These are phyloP conservation scores for Eretmocerus hayati DNA, from an alignment of 2,888 invertebrate species.

Conservation along the genomic window DNA sequence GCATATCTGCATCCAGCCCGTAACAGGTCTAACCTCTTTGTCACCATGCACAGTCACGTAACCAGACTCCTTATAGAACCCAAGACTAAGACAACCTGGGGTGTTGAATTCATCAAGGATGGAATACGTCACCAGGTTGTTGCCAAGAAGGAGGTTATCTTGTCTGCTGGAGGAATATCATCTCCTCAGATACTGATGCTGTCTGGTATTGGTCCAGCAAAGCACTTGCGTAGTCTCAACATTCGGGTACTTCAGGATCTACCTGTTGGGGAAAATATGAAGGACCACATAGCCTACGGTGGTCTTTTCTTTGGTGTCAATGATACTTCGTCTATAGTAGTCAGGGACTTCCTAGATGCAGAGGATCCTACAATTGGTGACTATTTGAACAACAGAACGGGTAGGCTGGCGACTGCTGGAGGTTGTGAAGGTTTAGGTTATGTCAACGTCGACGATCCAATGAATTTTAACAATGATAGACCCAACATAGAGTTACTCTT, in stretches of 20 bases:
- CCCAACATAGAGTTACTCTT: constrained; percentile 68
- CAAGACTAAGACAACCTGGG: constrained; percentile 58
- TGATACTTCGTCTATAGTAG: background rate
- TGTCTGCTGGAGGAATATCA: constrained; percentile 81
- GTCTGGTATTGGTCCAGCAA: constrained; percentile 60
- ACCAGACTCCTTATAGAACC: constrained; percentile 63
- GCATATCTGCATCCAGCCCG: constrained; percentile 54
- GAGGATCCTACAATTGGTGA: constrained; percentile 31
- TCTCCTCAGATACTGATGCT: constrained; percentile 86
- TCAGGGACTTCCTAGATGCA: background rate
- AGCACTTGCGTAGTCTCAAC: constrained; percentile 50
- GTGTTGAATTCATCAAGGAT: constrained; percentile 59
- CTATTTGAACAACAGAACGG: constrained; percentile 52
- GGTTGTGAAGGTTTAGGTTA: constrained; percentile 57
- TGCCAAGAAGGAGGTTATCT: constrained; percentile 72
- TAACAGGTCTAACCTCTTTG: constrained; percentile 58
- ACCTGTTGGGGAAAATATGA: constrained; percentile 58
- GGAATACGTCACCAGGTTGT: constrained; percentile 46
- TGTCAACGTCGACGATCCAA: constrained; percentile 3
- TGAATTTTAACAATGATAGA: constrained; percentile 50
- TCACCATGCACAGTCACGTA: constrained; percentile 56
- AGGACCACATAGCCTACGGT: constrained; percentile 60
- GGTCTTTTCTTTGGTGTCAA: constrained; percentile 54
- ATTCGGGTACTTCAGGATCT: constrained; percentile 56
- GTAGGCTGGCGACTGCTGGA: constrained; percentile 58